These are phyloP conservation scores for Mechanitis messenoides DNA, from an alignment of 2,888 invertebrate genomes.

Conservation along the genomic window DNA sequence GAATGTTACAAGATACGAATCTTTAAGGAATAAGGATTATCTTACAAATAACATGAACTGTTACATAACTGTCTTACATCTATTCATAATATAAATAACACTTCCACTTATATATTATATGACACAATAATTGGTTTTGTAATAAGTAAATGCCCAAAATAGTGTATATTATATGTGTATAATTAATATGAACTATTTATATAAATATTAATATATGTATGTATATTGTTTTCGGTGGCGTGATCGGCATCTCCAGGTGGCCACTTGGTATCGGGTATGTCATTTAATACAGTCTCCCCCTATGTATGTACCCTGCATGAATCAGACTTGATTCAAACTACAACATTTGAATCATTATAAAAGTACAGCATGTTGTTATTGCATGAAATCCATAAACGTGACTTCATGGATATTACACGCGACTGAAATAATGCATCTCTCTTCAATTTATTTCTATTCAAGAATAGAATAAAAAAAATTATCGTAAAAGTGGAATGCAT, in stretches of 20 bases:
- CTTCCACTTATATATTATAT: no score
- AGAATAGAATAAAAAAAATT: not conserved
- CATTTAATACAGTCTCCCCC: constrained; percentile 41
- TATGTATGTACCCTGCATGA: constrained; percentile 41
- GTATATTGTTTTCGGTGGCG: constrained; percentile 75
- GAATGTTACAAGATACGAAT: not conserved
- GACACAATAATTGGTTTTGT: no score
- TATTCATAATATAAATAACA: no score
- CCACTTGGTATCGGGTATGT: constrained; percentile 95
- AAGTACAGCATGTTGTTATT: constrained; percentile 39
- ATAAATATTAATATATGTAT: constrained; percentile 46
- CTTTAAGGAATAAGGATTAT: not conserved
- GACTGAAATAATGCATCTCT: not conserved
- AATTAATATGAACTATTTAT: constrained; percentile 16
- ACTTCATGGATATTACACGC: not conserved
- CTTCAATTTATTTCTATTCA: not conserved
- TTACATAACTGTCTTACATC: no score
- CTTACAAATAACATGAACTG: no score
- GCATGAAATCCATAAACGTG: constrained; percentile 20
- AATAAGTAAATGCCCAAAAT: no score
- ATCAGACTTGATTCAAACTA: constrained; percentile 37
- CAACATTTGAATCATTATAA: constrained; percentile 21
- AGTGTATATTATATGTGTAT: constrained; percentile 2
- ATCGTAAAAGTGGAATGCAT: no score
- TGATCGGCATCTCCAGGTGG: constrained; percentile 81